Conservation (phyloP, 2,888 invertebrate species). For the Erebia epiphron region DNA sequence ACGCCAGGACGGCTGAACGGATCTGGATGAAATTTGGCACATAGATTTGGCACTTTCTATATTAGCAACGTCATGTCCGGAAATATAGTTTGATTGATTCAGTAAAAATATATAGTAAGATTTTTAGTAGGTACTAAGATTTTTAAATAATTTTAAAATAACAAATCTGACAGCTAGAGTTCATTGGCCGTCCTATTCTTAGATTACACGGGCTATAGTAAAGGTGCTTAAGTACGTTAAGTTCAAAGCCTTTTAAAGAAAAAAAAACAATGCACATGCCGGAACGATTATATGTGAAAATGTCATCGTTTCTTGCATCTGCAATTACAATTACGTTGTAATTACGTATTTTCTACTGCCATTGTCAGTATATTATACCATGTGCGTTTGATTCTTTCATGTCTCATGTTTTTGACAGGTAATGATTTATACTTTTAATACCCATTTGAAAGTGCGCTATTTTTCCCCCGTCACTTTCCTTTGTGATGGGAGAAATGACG, state of each 20-base stretch:
- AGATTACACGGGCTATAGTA: no score
- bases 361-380: slow-evolving; percentile 21
- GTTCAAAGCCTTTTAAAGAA: slow-evolving; percentile 9
- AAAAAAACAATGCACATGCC: slow-evolving; percentile 28
- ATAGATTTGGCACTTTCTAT: no score
- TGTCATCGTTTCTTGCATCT: slow-evolving; percentile 32
- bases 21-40: no score
- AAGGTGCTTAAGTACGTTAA: neutral
- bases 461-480: slow-evolving; percentile 17
- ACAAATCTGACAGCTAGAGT: no score
- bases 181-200: no score
- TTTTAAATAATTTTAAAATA: no score
- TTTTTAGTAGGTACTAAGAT: no score
- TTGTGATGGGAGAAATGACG: slow-evolving; percentile 9
- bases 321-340: slow-evolving; percentile 31
- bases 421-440: slow-evolving; percentile 22
- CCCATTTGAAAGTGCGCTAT: slow-evolving; percentile 6
- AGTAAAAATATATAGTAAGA: no score
- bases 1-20: no score
- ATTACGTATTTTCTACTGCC: slow-evolving; percentile 31
- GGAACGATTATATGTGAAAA: slow-evolving; percentile 28
- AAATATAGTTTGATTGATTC: no score
- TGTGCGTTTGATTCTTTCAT: slow-evolving; percentile 22
- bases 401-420: slow-evolving; percentile 32
- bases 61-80: no score